phyloP scores from a whole-genome alignment of 2,113 vertebrate species.

The Megaceryle torquata region DNA sequence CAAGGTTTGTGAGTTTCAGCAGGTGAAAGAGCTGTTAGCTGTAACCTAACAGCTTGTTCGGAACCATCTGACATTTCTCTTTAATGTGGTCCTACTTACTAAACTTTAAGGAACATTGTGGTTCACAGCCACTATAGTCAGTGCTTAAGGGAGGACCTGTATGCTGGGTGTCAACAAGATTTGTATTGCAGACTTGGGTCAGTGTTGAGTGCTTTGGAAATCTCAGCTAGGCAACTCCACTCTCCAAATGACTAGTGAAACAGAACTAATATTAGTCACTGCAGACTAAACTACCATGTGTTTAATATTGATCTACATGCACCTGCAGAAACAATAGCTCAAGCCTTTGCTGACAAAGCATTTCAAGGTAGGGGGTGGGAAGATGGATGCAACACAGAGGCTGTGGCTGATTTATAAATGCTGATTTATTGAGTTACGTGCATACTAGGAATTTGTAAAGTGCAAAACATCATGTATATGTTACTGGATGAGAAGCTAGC shows the following conservation, averaged over 20 bases:
- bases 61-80: background rate
- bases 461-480: background rate
- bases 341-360: conserved; percentile 32
- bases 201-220: background rate
- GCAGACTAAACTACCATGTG: background rate
- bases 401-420: conserved; percentile 2
- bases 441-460: background rate
- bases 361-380: background rate
- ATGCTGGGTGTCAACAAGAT: background rate
- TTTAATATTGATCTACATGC: conserved; percentile 29
- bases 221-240: background rate
- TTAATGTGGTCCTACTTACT: background rate
- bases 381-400: background rate
- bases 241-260: background rate
- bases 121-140: background rate
- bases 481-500: background rate
- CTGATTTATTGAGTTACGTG: conserved; percentile 10
- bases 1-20: background rate
- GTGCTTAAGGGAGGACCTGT: background rate
- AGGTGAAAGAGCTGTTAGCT: background rate
- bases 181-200: background rate
- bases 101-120: background rate
- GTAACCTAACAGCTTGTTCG: background rate
- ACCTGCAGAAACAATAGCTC: conserved; percentile 29
- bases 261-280: background rate